A percentile compares a stretch with the other conserved stretches of the same genome.
phyloP scores from a whole-genome alignment of 1,140 invertebrate species.

The Nautilus pompilius region DNA sequence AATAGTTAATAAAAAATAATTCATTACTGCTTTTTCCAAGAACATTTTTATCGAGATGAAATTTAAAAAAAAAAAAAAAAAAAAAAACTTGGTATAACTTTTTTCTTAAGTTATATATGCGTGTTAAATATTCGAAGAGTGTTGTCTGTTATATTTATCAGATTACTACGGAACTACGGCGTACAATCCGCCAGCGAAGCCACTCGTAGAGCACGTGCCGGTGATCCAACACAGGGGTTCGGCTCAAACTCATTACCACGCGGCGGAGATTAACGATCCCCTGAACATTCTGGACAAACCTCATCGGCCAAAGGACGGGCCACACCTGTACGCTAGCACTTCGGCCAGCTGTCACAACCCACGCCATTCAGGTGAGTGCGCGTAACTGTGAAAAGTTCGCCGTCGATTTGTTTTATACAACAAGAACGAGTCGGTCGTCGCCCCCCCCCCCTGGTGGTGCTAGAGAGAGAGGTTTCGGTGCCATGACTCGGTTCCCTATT shows the following conservation, averaged over 20 bases:
- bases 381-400: too few relatives aligned
- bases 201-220: conserved; percentile 45
- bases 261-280: conserved; percentile 27
- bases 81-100: too few relatives aligned
- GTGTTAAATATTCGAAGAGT: too few relatives aligned
- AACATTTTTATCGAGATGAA: too few relatives aligned
- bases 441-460: neutral
- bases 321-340: conserved; percentile 18
- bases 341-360: conserved; percentile 41
- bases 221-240: conserved; percentile 38
- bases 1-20: too few relatives aligned
- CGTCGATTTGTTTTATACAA: neutral
- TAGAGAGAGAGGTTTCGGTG: neutral
- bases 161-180: too few relatives aligned
- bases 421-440: neutral
- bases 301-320: conserved; percentile 9
- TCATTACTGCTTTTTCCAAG: too few relatives aligned
- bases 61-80: too few relatives aligned
- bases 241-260: conserved; percentile 16
- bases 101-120: too few relatives aligned
- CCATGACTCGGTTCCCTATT: too few relatives aligned
- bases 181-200: conserved; percentile 24
- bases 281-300: conserved; percentile 43
- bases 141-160: too few relatives aligned
- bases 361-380: conserved; percentile 18